Percentiles rank a stretch among this genome's conserved stretches.
Evolutionary conservation across 2,797 vertebrate species (phyloP).

Genomic region (Mus spretus): DNA sequence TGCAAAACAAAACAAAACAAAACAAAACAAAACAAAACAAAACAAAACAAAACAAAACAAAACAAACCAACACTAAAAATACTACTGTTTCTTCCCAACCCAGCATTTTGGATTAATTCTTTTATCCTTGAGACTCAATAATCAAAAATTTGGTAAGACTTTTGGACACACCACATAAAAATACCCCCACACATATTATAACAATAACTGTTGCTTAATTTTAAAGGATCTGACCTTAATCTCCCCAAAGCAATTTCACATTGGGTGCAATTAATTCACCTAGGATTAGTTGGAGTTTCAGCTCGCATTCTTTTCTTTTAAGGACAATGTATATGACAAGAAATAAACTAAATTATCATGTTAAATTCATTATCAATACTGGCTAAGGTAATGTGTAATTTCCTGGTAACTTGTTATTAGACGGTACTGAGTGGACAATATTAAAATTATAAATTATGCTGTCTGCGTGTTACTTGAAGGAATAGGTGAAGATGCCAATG

Average conservation of each 20-base stretch:
- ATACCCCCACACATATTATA: background rate
- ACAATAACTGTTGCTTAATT: conserved; percentile 35
- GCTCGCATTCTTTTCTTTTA: conserved; percentile 59
- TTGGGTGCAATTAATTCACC: conserved; percentile 59
- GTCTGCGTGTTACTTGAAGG: conserved; percentile 34
- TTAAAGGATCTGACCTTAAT: conserved; percentile 65
- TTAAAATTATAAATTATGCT: conserved; percentile 70
- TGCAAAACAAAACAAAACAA: background rate
- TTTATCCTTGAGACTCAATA: background rate
- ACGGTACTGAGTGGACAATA: conserved; percentile 57
- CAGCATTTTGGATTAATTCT: conserved; percentile 6
- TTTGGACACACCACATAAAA: background rate
- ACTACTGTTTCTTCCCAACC: background rate
- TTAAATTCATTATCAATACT: conserved; percentile 73
- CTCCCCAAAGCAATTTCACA: conserved; percentile 66
- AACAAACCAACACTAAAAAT: no score
- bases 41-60: no score
- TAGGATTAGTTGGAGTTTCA: conserved; percentile 29
- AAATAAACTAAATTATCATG: conserved; percentile 74
- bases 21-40: no score
- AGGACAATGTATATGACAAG: conserved; percentile 16
- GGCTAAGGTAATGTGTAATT: conserved; percentile 67
- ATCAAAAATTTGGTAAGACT: conserved; percentile 1
- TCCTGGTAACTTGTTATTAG: conserved; percentile 71
- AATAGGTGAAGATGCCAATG: background rate